These are phyloP conservation scores for Schrankia costaestrigalis DNA, from an alignment of 2,888 invertebrate species.

Conservation along the genomic window DNA sequence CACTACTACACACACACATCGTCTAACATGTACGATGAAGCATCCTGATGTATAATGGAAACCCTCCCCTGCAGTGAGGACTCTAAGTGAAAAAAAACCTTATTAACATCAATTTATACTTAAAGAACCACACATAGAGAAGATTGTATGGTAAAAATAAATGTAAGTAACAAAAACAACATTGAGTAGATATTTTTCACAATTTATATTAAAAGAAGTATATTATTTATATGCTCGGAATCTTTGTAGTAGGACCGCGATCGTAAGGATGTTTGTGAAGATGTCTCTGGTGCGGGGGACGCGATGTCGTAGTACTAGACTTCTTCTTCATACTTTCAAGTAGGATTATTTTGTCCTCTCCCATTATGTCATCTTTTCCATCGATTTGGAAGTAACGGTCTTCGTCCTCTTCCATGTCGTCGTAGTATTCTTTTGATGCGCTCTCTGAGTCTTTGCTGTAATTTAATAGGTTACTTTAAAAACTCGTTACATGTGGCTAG, in stretches of 20 bases:
- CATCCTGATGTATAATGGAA: too few species aligned
- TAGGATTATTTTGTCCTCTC: constrained; percentile 55
- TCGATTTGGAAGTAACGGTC: too few species aligned
- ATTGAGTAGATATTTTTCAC: too few species aligned
- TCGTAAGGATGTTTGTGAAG: constrained; percentile 77
- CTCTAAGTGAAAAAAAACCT: too few species aligned
- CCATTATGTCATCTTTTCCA: constrained; percentile 60
- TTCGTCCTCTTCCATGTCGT: constrained; percentile 50
- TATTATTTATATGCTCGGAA: constrained; percentile 18
- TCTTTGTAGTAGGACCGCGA: constrained; percentile 55
- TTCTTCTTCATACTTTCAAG: constrained; percentile 24
- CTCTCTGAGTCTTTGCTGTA: constrained; percentile 38
- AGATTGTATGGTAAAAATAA: too few species aligned
- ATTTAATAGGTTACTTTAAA: not conserved
- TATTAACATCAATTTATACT: too few species aligned
- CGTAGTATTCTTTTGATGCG: constrained; percentile 53
- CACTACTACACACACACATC: too few species aligned
- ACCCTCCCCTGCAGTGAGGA: too few species aligned
- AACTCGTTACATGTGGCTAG: not conserved
- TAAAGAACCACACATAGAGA: too few species aligned
- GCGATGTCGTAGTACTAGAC: constrained; percentile 38
- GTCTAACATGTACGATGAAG: too few species aligned
- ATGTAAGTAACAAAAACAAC: constrained; percentile 8
- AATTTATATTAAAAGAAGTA: too few species aligned
- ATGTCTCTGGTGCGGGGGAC: constrained; percentile 70